A percentile compares a stretch with the other conserved stretches of the same genome.
phyloP scores from a whole-genome alignment of 2,888 invertebrate species.

The Lycophotia porphyrea region DNA sequence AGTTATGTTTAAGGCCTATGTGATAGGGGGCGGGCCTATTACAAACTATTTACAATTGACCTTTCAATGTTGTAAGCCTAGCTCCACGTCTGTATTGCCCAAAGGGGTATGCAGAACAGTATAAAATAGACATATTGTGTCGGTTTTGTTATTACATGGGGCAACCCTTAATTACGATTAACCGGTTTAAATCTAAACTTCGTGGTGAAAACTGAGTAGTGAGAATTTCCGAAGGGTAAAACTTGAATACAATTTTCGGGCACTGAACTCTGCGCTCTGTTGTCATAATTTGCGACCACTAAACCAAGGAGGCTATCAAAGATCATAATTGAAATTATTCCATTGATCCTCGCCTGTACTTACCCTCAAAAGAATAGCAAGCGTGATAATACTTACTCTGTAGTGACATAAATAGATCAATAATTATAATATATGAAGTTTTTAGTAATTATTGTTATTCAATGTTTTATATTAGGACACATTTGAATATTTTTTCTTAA shows the following conservation, averaged over 20 bases:
- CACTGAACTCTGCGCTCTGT: not conserved
- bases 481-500: slow-evolving; percentile 45
- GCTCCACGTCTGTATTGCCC: not conserved
- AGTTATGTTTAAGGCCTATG: not conserved
- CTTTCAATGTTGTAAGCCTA: not conserved
- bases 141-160: not conserved
- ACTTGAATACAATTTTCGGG: not conserved
- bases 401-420: slow-evolving; percentile 63
- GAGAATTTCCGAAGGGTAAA: not conserved
- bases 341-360: not conserved
- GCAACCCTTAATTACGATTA: not conserved
- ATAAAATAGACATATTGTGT: not conserved
- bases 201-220: not conserved
- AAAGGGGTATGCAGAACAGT: not conserved
- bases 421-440: slow-evolving; percentile 71
- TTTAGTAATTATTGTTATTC: slow-evolving; percentile 62
- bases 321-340: slow-evolving; percentile 8
- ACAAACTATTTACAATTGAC: not conserved
- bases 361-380: slow-evolving; percentile 19
- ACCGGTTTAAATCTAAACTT: not conserved
- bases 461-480: slow-evolving; percentile 55
- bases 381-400: slow-evolving; percentile 20
- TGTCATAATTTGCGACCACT: not conserved
- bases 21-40: not conserved
- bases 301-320: not conserved